These are phyloP conservation scores for Nyctibius bracteatus DNA, from an alignment of 2,113 vertebrate genomes.

Conservation along the genomic window DNA sequence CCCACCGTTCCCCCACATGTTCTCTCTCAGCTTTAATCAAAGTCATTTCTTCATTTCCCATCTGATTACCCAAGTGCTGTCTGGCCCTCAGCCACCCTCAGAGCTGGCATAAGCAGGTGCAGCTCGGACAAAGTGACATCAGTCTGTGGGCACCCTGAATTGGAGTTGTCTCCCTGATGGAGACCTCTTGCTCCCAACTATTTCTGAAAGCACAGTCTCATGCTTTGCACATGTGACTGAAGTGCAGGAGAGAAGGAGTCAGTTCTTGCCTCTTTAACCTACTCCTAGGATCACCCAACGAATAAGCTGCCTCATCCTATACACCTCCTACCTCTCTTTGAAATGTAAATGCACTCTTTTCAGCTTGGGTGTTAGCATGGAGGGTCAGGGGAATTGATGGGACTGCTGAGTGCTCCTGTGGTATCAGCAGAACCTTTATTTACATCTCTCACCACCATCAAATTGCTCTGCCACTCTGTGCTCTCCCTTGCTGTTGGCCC, in stretches of 20 bases:
- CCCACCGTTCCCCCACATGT: constrained; percentile 39
- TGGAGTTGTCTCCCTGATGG: constrained; percentile 4
- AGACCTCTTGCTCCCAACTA: background rate
- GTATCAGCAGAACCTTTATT: background rate
- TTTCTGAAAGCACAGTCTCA: background rate
- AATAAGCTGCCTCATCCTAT: background rate
- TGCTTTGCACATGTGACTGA: background rate
- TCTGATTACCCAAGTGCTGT: constrained; percentile 35
- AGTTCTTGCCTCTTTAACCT: background rate
- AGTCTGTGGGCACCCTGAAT: background rate
- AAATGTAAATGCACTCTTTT: background rate
- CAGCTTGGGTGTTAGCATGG: background rate
- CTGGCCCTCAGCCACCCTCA: constrained; percentile 30
- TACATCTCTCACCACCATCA: background rate
- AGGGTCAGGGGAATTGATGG: background rate
- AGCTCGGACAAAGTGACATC: background rate
- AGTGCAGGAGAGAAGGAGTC: background rate
- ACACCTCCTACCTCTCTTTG: background rate
- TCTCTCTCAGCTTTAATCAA: constrained; percentile 57
- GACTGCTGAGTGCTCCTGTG: background rate
- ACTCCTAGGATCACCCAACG: background rate
- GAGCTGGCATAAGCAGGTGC: background rate
- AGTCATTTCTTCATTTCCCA: constrained; percentile 31
- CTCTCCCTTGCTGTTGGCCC: background rate
- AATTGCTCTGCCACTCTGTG: background rate